Percentiles rank a stretch among this genome's conserved stretches.
Evolutionary conservation across 2,797 vertebrate species (phyloP).

Genomic region (Apogon hyalosoma): DNA sequence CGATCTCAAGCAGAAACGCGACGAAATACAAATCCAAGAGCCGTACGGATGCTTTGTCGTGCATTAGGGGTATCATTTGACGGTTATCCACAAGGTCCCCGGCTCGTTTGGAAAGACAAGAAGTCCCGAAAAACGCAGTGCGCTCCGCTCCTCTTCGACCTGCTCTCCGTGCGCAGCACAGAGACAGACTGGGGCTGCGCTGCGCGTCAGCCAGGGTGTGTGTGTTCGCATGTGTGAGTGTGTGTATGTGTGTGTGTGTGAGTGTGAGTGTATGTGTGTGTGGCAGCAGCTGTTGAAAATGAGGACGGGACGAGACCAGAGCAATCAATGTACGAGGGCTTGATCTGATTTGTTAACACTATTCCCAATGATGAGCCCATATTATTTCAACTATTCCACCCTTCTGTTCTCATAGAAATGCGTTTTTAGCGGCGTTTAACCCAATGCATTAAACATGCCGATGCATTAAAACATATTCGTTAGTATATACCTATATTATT

Average conservation of each 20-base stretch:
- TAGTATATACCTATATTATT: too few species aligned
- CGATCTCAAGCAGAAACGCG: constrained; percentile 61
- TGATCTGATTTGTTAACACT: constrained; percentile 79
- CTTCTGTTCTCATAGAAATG: constrained; percentile 1
- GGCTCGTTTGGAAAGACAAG: constrained; percentile 51
- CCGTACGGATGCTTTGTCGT: constrained; percentile 23
- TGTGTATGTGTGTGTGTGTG: constrained; percentile 6
- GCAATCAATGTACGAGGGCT: constrained; percentile 85
- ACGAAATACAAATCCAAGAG: constrained; percentile 76
- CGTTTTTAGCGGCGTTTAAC: too few species aligned
- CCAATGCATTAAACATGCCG: too few species aligned
- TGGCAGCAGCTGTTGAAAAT: constrained; percentile 79
- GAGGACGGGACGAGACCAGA: constrained; percentile 84
- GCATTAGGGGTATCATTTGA: constrained; percentile 20
- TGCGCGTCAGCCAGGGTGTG: constrained; percentile 74
- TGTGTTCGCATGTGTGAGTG: constrained; percentile 31
- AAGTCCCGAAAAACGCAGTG: constrained; percentile 79
- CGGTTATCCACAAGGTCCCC: constrained; percentile 80
- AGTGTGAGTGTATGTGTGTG: constrained; percentile 54
- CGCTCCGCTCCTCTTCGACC: constrained; percentile 77
- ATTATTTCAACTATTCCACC: constrained; percentile 1
- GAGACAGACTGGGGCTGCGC: constrained; percentile 73
- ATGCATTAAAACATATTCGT: too few species aligned
- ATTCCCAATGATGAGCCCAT: constrained; percentile 53
- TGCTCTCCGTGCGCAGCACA: constrained; percentile 81